Evolutionary conservation across 2,113 vertebrate species (phyloP).

Genomic region (Rhinolophus sinicus): DNA sequence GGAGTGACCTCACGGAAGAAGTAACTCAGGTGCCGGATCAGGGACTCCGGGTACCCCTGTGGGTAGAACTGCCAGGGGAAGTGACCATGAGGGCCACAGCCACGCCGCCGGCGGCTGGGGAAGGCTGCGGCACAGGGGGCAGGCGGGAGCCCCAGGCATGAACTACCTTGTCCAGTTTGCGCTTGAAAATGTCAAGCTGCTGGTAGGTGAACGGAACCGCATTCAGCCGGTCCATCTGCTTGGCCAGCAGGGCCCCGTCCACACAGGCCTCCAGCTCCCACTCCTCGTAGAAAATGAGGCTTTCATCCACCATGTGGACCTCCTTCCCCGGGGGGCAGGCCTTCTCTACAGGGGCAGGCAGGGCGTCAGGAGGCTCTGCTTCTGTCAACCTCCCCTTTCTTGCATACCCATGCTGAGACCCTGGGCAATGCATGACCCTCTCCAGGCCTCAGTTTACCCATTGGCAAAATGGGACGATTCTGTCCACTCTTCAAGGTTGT

Average conservation of each 20-base stretch:
- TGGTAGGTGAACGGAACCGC: slow-evolving; percentile 71
- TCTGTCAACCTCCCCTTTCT: not conserved
- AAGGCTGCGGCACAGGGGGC: rapidly evolving
- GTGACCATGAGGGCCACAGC: rapidly evolving
- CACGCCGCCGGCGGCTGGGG: rapidly evolving
- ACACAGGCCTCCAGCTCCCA: slow-evolving; percentile 79
- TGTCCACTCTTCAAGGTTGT: too few species aligned
- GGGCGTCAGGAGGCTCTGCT: not conserved
- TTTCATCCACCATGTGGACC: not conserved
- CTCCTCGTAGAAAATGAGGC: not conserved
- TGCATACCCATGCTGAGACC: not conserved
- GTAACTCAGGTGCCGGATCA: slow-evolving; percentile 47
- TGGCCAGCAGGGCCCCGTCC: not conserved
- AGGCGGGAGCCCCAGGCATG: rapidly evolving
- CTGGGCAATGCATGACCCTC: not conserved
- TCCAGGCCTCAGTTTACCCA: not conserved
- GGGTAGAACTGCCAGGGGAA: slow-evolving; percentile 76
- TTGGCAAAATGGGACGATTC: not conserved
- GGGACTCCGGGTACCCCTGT: slow-evolving; percentile 77
- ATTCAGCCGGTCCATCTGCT: slow-evolving; percentile 53
- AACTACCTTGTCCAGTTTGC: slow-evolving; percentile 78
- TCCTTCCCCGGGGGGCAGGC: not conserved
- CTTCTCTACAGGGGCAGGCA: not conserved
- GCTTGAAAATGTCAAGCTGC: slow-evolving; percentile 80
- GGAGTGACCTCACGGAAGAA: not conserved